Conservation (phyloP, 2,888 invertebrate species). For the Himalopsyche japonica region DNA sequence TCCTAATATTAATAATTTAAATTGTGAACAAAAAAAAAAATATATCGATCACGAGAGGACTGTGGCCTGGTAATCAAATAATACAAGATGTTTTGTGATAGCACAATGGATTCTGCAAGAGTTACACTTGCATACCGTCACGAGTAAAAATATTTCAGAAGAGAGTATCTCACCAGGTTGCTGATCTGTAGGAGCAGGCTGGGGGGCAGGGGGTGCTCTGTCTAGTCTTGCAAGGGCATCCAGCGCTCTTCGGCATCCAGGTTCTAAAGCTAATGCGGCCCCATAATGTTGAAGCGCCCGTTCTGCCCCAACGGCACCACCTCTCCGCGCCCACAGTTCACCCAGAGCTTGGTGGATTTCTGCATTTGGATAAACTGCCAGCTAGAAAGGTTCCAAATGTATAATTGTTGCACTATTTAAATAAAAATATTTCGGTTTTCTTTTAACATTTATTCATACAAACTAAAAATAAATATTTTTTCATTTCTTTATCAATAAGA, state of each 20-base stretch:
- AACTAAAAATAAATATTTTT: too few relatives aligned
- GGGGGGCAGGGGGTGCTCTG: constrained; percentile 20
- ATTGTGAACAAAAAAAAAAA: too few relatives aligned
- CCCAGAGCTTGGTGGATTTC: constrained; percentile 36
- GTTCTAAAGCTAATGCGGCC: constrained; percentile 35
- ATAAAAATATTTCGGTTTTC: too few relatives aligned
- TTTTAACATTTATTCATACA: too few relatives aligned
- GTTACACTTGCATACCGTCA: too few relatives aligned
- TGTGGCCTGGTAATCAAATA: too few relatives aligned
- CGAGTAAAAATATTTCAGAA: not conserved
- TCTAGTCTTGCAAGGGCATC: constrained; percentile 37
- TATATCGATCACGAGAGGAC: too few relatives aligned
- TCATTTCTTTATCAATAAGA: too few relatives aligned
- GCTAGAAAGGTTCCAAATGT: constrained; percentile 4
- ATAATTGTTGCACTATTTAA: too few relatives aligned
- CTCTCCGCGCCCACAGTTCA: constrained; percentile 34
- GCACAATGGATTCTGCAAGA: too few relatives aligned
- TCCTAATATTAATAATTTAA: too few relatives aligned
- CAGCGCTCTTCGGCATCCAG: constrained; percentile 28
- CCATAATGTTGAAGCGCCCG: constrained; percentile 35
- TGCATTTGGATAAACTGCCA: constrained; percentile 31
- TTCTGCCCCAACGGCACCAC: constrained; percentile 30
- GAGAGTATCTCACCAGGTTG: not conserved
- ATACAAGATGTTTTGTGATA: too few relatives aligned
- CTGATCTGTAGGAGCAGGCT: not conserved